These are phyloP conservation scores for Popillia japonica DNA, from an alignment of 1,140 invertebrate genomes.

Conservation along the genomic window DNA sequence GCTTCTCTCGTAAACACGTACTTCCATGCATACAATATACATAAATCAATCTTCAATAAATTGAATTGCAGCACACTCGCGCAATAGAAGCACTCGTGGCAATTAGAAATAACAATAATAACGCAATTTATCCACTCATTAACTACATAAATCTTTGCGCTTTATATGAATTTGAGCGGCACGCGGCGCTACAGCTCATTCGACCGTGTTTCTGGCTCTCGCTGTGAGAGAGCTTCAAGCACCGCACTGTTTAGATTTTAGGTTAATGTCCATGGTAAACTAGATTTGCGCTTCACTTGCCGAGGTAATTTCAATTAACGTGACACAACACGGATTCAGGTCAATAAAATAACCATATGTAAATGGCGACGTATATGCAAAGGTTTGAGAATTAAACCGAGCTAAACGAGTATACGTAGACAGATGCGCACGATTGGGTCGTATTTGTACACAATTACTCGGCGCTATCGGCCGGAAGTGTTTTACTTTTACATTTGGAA, in stretches of 20 bases:
- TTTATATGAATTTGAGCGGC: slow-evolving; percentile 20
- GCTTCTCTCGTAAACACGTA: background rate
- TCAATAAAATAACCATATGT: slow-evolving; percentile 25
- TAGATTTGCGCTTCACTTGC: slow-evolving; percentile 30
- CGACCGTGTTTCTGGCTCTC: background rate
- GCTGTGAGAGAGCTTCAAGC: slow-evolving; percentile 5
- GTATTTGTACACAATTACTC: slow-evolving; percentile 18
- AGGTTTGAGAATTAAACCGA: slow-evolving; percentile 21
- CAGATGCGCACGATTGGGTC: slow-evolving; percentile 19
- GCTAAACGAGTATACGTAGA: background rate
- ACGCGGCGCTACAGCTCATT: background rate
- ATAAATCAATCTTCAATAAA: background rate
- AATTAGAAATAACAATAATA: slow-evolving; percentile 27
- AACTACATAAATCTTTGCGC: background rate
- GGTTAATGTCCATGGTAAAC: slow-evolving; percentile 26
- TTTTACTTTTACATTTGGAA: slow-evolving; percentile 20
- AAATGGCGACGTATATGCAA: background rate
- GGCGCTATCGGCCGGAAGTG: slow-evolving; percentile 12
- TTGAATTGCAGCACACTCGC: background rate
- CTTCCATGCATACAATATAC: background rate
- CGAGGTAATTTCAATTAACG: slow-evolving; percentile 33
- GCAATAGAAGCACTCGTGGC: background rate
- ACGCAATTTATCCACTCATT: slow-evolving; percentile 26
- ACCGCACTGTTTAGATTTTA: slow-evolving; percentile 24
- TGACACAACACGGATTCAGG: slow-evolving; percentile 28